Base-by-base conservation (phyloP, 1,140 invertebrate genomes). In the Aphaenogaster ashmeadi region DNA sequence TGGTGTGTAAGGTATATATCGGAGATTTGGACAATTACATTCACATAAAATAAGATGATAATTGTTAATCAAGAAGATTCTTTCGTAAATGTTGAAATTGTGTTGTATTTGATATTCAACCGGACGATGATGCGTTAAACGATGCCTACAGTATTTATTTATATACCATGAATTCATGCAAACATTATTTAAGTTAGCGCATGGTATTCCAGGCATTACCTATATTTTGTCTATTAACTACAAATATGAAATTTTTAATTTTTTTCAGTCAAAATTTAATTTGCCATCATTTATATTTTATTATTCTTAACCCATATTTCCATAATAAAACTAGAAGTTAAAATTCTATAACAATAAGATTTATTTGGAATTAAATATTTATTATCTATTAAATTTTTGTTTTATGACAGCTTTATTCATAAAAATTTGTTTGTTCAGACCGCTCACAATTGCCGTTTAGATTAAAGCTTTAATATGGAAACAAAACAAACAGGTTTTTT, bases 1-100 rank as follows among this genome's bases (percentile, higher is more conserved):
- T 91, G 89, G 89, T 91, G 90, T 90, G 89, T 90, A 27, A 27
- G 27, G 27, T 71, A 86, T 81, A 75, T 85, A 88, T 69, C 21
- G 21, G 47, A 2, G 15, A 81, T 54, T 8, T 7, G 2, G 47
- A 41, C 1, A 44, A 41, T 7, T 15, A 13, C 50, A 47, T 13
- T 1, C 47, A 7, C 15, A 44, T n/a, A 27, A 86, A 52, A 58
- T 58, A 56, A 64, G 6, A 27, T 67, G 15, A 66, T n/a, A 69
- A 38, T 50, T 87, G 54, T 78, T 56, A 54, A 66, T 71, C 67
- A 81, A 41, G 21, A 50, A 66, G 33, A 79, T 67, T 67, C 41
- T 69, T 60, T 83, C 71, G 13, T 80, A 4, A 47, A n/a, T 5
- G 4, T 21, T 33, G 0, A 67, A 36, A 66, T 58, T 54, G 38